Conservation (phyloP, 2,113 vertebrate genomes). For the Chlorodrepanis virens region DNA sequence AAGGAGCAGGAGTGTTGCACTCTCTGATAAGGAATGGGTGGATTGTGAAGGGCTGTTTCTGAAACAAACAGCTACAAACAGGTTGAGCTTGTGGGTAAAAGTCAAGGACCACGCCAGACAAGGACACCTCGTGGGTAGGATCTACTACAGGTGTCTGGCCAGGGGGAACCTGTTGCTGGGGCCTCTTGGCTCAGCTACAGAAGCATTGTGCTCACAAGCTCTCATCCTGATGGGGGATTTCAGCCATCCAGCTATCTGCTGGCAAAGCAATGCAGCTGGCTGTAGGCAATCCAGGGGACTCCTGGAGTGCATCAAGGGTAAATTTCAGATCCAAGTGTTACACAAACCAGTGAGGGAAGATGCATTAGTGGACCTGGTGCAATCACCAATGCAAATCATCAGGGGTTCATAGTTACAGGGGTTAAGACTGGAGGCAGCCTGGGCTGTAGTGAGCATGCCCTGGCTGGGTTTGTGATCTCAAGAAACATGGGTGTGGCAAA, state of each 20-base stretch:
- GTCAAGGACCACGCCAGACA: background rate
- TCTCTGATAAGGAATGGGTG: background rate
- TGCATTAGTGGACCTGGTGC: too few species aligned
- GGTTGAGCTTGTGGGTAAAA: background rate
- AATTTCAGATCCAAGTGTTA: background rate
- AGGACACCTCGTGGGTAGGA: background rate
- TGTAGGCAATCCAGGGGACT: background rate
- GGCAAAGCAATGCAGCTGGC: background rate
- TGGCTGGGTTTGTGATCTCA: background rate
- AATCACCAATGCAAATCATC: background rate
- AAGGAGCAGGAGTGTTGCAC: background rate
- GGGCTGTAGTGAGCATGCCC: background rate
- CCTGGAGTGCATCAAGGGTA: background rate
- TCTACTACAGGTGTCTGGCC: background rate
- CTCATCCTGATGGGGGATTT: background rate
- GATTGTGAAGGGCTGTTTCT: background rate
- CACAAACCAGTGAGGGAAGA: background rate
- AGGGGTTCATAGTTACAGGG: background rate
- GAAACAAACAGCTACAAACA: background rate
- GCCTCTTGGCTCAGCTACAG: background rate
- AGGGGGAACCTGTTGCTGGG: rapidly evolving
- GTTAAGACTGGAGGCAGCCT: background rate
- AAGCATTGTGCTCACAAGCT: rapidly evolving
- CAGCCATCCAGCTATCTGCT: background rate
- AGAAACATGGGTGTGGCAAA: background rate